phyloP scores from a whole-genome alignment of 2,113 vertebrate species.

The Dipodomys spectabilis region DNA sequence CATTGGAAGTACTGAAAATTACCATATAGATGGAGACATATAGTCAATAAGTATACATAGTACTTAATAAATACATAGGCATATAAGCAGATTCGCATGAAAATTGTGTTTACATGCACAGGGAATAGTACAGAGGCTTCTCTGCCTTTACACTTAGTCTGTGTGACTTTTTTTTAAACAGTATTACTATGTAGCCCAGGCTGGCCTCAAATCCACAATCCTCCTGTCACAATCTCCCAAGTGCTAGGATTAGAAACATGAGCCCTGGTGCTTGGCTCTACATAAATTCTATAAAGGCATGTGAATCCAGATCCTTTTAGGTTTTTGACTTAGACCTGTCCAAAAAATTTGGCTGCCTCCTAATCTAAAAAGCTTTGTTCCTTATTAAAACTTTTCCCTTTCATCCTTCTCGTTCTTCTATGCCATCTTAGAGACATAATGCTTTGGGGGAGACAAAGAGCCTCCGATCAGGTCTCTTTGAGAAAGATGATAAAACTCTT shows the following conservation, averaged over 20 bases:
- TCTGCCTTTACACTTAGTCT: not conserved
- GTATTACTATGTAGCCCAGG: not conserved
- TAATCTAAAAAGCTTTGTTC: conserved; percentile 33
- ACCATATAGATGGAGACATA: not conserved
- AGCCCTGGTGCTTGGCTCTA: not conserved
- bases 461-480: not conserved
- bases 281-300: not conserved
- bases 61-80: too few relatives aligned
- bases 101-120: not conserved
- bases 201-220: not conserved
- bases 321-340: not conserved
- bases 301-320: conserved; percentile 31
- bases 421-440: conserved; percentile 12
- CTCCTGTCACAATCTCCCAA: not conserved
- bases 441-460: not conserved
- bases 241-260: not conserved
- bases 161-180: not conserved
- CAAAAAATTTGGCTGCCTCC: conserved; percentile 32
- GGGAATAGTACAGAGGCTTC: not conserved
- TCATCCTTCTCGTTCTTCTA: not conserved
- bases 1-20: not conserved
- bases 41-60: not conserved
- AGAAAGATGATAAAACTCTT: conserved; percentile 35
- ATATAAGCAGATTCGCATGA: not conserved
- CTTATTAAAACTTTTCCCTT: conserved; percentile 7